These are phyloP conservation scores for Lycocerus yunnanus DNA, from an alignment of 2,888 invertebrate species.

Conservation along the genomic window DNA sequence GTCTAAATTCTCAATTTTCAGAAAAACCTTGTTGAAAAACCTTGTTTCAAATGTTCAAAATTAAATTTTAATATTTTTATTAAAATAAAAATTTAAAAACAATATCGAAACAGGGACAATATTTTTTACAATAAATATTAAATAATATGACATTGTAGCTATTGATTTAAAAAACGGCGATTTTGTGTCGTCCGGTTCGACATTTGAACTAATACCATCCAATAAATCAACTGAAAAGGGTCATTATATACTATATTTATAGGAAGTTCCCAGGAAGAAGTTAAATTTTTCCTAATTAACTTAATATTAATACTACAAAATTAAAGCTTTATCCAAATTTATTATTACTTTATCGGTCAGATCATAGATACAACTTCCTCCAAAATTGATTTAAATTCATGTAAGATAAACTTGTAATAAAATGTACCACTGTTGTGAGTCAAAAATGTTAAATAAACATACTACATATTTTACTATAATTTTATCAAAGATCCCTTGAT, in stretches of 20 bases:
- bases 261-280: neutral
- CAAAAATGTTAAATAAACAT: neutral
- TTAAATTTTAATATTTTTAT: too few species aligned
- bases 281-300: neutral
- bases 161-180: neutral
- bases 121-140: too few species aligned
- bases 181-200: neutral
- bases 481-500: neutral
- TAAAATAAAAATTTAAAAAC: too few species aligned
- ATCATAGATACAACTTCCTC: neutral
- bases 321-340: neutral
- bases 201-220: neutral
- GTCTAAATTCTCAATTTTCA: too few species aligned
- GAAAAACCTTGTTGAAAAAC: too few species aligned
- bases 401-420: neutral
- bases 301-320: neutral
- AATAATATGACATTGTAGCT: neutral
- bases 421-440: neutral
- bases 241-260: neutral
- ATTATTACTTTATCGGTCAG: neutral
- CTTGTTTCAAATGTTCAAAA: too few species aligned
- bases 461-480: neutral
- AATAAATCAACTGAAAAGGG: neutral
- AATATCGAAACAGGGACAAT: too few species aligned
- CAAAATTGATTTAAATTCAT: neutral